A percentile compares a stretch with the other conserved stretches of the same genome.
Evolutionary conservation across 2,888 invertebrate species (phyloP).

Genomic region (Lycophotia porphyrea): DNA sequence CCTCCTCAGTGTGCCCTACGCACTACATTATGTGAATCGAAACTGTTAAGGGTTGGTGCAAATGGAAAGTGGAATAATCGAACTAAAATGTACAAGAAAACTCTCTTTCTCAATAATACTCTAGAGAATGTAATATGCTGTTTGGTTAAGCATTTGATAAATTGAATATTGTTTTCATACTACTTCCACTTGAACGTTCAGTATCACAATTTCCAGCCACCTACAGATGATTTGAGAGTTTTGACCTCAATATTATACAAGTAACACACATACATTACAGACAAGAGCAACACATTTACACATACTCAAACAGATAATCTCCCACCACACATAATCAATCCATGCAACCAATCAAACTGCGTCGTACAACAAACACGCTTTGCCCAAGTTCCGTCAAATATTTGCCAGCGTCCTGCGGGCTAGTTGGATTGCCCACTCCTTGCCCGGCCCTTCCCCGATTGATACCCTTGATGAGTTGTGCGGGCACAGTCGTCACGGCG

Average conservation of each 20-base stretch:
- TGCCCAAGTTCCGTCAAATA: conserved; percentile 69
- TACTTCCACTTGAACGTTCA: neutral
- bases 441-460: conserved; percentile 73
- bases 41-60: conserved; percentile 36
- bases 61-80: conserved; percentile 13
- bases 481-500: conserved; percentile 48
- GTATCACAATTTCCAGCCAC: neutral
- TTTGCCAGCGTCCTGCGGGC: conserved; percentile 71
- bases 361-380: conserved; percentile 49
- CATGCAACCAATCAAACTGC: conserved; percentile 35
- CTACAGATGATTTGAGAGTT: neutral
- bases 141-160: neutral
- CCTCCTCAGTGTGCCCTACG: conserved; percentile 44
- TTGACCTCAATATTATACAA: neutral
- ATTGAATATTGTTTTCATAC: neutral
- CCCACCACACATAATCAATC: conserved; percentile 37
- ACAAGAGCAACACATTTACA: neutral
- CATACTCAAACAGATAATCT: conserved; percentile 23
- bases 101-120: neutral
- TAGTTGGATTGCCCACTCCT: conserved; percentile 73
- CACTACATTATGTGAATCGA: conserved; percentile 53
- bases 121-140: neutral
- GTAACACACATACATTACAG: neutral
- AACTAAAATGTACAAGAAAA: neutral
- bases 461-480: conserved; percentile 78